phyloP scores from a whole-genome alignment of 2,797 vertebrate species.

The Acanthiza pusilla region DNA sequence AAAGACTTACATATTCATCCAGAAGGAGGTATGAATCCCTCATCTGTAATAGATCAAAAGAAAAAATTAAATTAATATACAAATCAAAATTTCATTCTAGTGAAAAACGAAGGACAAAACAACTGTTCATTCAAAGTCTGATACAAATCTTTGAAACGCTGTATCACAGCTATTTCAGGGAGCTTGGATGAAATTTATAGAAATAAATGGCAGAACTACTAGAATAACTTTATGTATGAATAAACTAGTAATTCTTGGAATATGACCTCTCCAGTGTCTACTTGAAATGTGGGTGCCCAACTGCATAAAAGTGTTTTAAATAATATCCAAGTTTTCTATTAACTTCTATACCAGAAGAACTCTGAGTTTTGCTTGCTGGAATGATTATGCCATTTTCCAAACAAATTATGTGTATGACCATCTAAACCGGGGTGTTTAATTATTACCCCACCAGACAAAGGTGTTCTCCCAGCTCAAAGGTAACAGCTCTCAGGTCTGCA shows the following conservation, averaged over 20 bases:
- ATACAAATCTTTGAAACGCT: neutral
- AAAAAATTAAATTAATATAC: neutral
- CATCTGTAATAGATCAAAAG: slow-evolving; percentile 80
- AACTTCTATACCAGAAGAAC: neutral
- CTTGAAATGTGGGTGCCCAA: neutral
- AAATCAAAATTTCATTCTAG: neutral
- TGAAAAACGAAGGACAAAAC: neutral
- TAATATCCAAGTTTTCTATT: neutral
- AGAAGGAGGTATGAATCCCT: slow-evolving; percentile 94
- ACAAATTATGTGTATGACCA: neutral
- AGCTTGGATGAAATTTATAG: neutral
- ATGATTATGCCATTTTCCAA: neutral
- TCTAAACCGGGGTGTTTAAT: neutral
- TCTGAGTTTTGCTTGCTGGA: neutral
- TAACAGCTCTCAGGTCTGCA: neutral
- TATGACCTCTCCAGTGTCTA: neutral
- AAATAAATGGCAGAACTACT: neutral
- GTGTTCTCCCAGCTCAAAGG: neutral
- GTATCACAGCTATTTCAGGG: neutral
- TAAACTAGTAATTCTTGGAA: neutral
- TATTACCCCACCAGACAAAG: neutral
- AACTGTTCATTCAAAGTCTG: neutral
- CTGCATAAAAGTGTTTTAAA: neutral
- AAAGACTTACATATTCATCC: slow-evolving; percentile 93
- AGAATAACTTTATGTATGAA: neutral